Base-by-base conservation (phyloP, 2,888 invertebrate species). In the Aphidius colemani region DNA sequence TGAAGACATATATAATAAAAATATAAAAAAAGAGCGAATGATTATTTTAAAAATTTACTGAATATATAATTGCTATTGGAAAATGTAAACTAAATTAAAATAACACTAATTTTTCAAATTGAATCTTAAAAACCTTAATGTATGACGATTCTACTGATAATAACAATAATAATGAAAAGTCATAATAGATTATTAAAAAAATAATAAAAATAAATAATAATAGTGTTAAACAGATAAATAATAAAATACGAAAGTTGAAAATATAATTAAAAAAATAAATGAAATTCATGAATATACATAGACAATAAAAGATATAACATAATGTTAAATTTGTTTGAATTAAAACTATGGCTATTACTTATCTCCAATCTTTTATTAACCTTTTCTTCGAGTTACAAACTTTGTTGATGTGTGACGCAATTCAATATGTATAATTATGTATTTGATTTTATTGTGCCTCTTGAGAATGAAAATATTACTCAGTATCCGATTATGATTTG, bases 211-310 rank as follows among this genome's bases (percentile, higher is more conserved):
- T 41, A 13, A 10, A 39, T 7, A 39, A 30, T 18, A 51, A 7
- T 8, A 51, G 39, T 18, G 51, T 51, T 30, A 18, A 7, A 7
- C 51, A 30, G 51, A 39, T 30, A 30, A 8, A 44, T 10, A 43
- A 56, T 9, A 13, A 11, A 7, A 18, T 13, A 13, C 13, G 11
- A 44, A 39, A 59, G 43, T 40, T 48, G 49, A 64, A 59, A 60
- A 58, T 59, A 64, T 50, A 59, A 39, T 48, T 64, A 65, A 59
- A 64, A 61, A 55, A 68, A 63, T 69, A 69, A 67, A 65, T 63
- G 73, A 72, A 77, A 77, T 76, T 76, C 30, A 30, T 77, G 74
- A 76, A 77, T 56, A 56, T 56, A 39, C 18, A 55, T 53, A 43
- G 9, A 18, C 11, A 44, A 4, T 39, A 30, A 30, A 30, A 30